Percentiles rank a stretch among this genome's conserved stretches.
Conservation (phyloP, 2,888 invertebrate species). For the Gymnocheta viridis region DNA sequence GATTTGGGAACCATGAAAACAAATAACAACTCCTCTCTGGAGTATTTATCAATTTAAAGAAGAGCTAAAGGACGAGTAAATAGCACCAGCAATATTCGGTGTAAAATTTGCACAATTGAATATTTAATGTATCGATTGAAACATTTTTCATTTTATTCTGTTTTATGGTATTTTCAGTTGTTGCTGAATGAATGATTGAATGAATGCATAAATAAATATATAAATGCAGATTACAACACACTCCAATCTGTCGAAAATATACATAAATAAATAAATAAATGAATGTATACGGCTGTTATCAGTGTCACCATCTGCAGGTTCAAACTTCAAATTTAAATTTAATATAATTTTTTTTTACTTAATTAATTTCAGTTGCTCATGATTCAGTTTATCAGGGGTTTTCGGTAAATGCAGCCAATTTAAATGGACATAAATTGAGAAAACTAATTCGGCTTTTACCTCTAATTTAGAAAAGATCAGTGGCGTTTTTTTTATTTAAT, state of each 20-base stretch:
- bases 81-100: background rate
- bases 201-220: slow-evolving; percentile 37
- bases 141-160: slow-evolving; percentile 27
- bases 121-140: slow-evolving; percentile 51
- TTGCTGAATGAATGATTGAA: slow-evolving; percentile 35
- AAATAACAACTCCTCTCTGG: slow-evolving; percentile 36
- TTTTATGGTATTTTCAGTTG: slow-evolving; percentile 30
- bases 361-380: background rate
- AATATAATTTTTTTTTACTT: background rate
- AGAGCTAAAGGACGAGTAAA: background rate
- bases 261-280: background rate
- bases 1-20: slow-evolving; percentile 24
- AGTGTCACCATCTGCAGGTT: background rate
- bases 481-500: too few species aligned
- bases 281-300: background rate
- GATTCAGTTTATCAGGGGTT: background rate
- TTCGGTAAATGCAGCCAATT: too few species aligned
- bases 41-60: slow-evolving; percentile 52
- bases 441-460: too few species aligned
- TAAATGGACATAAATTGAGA: too few species aligned
- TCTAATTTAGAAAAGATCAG: too few species aligned
- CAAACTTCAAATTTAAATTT: background rate
- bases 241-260: background rate
- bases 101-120: slow-evolving; percentile 59
- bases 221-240: slow-evolving; percentile 33